Evolutionary conservation across 2,797 vertebrate species (phyloP).

Genomic region (Parotocinclus haroldoi): DNA sequence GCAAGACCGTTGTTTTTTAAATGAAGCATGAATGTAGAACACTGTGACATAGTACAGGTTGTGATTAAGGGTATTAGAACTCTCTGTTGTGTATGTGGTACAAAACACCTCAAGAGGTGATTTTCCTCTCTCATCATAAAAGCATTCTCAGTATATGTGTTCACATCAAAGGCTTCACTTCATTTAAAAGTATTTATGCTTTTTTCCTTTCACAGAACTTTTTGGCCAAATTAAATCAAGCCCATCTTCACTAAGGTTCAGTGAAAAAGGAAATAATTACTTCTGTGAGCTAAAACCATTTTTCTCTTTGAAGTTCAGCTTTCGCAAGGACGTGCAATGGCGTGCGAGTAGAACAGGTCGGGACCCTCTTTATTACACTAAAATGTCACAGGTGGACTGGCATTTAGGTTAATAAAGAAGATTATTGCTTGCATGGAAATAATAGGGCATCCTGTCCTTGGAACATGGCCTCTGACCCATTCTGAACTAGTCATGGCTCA

Average conservation of each 20-base stretch:
- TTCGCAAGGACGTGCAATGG: slow-evolving; percentile 36
- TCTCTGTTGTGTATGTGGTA: too few species aligned
- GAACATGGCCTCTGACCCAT: slow-evolving; percentile 49
- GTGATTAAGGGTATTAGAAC: too few species aligned
- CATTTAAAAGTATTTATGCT: slow-evolving; percentile 20
- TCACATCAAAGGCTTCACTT: slow-evolving; percentile 15
- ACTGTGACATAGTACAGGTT: too few species aligned
- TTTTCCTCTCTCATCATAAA: background rate
- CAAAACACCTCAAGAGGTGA: slow-evolving; percentile 4
- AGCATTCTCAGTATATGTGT: slow-evolving; percentile 1
- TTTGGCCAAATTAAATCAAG: slow-evolving; percentile 30
- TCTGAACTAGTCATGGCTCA: slow-evolving; percentile 35
- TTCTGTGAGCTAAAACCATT: slow-evolving; percentile 30
- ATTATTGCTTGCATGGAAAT: slow-evolving; percentile 55
- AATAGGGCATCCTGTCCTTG: slow-evolving; percentile 46
- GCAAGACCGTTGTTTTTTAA: background rate
- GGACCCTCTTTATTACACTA: slow-evolving; percentile 58
- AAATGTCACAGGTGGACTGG: slow-evolving; percentile 56
- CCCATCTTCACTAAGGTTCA: slow-evolving; percentile 18
- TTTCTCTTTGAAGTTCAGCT: slow-evolving; percentile 29
- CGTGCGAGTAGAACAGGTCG: slow-evolving; percentile 32
- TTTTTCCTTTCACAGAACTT: slow-evolving; percentile 10
- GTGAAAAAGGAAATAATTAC: slow-evolving; percentile 39
- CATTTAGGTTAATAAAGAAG: slow-evolving; percentile 62
- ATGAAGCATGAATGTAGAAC: background rate